Evolutionary conservation across 2,888 invertebrate genomes (phyloP).

Genomic region (Aricia artaxerxes): DNA sequence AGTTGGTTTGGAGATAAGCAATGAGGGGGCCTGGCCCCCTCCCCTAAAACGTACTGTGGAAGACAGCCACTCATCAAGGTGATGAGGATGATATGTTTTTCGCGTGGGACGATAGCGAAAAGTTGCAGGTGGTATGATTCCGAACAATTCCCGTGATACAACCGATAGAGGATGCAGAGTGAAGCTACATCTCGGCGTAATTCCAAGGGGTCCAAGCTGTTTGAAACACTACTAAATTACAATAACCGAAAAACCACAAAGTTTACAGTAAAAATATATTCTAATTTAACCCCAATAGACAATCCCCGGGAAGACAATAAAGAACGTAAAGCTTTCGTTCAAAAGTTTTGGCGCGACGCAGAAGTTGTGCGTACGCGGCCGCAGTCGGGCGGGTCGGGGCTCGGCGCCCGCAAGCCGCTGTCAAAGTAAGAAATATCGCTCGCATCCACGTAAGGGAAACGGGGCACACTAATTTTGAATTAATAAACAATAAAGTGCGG

Average conservation of each 20-base stretch:
- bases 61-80: too few relatives aligned
- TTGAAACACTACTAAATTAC: background rate
- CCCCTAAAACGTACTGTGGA: too few relatives aligned
- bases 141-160: too few relatives aligned
- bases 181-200: too few relatives aligned
- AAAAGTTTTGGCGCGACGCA: slow-evolving; percentile 67
- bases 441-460: slow-evolving; percentile 36
- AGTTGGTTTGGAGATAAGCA: too few relatives aligned
- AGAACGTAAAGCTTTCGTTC: slow-evolving; percentile 73
- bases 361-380: slow-evolving; percentile 62
- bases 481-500: slow-evolving; percentile 31
- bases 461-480: slow-evolving; percentile 30
- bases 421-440: slow-evolving; percentile 75
- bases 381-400: slow-evolving; percentile 38
- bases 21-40: too few relatives aligned
- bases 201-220: too few relatives aligned
- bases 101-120: too few relatives aligned
- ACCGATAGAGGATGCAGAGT: too few relatives aligned
- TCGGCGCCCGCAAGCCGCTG: slow-evolving; percentile 54
- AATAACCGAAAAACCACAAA: background rate
- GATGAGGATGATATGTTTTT: too few relatives aligned
- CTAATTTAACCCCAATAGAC: slow-evolving; percentile 62
- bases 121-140: too few relatives aligned
- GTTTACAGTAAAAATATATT: slow-evolving; percentile 27
- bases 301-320: slow-evolving; percentile 68